Conservation (phyloP, 2,888 invertebrate genomes). For the Xestia rhomboidea region DNA sequence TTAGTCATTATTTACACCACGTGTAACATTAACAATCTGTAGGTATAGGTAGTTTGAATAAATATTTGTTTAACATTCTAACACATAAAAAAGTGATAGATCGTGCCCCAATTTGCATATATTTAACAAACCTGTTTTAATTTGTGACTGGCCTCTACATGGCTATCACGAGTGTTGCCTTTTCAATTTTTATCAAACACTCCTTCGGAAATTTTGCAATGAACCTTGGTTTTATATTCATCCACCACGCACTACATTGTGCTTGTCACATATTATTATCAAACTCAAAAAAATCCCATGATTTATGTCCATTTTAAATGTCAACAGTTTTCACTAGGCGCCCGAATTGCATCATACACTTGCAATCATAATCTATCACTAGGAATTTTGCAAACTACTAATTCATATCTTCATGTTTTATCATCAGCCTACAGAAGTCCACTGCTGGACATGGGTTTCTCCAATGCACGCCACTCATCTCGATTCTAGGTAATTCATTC, state of each 20-base stretch:
- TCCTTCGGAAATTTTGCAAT: conserved; percentile 27
- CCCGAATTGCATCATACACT: too few relatives aligned
- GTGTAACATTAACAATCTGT: neutral
- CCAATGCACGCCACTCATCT: neutral
- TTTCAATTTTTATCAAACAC: conserved; percentile 6
- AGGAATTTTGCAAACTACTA: too few relatives aligned
- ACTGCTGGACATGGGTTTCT: neutral
- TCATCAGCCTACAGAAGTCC: neutral
- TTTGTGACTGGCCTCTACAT: conserved; percentile 32
- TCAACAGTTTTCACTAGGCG: too few relatives aligned
- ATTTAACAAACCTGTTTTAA: conserved; percentile 21
- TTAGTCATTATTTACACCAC: neutral
- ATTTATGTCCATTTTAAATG: too few relatives aligned
- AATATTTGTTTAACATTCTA: conserved; percentile 21
- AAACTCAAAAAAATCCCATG: too few relatives aligned
- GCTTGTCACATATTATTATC: neutral
- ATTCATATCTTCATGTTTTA: neutral
- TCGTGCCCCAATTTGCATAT: conserved; percentile 14
- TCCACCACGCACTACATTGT: conserved; percentile 11
- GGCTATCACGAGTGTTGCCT: neutral
- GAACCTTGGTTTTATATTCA: conserved; percentile 29
- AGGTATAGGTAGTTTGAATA: neutral
- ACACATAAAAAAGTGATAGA: neutral
- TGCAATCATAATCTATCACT: too few relatives aligned
- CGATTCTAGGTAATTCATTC: neutral